Percentiles rank a stretch among this genome's conserved stretches.
Conservation (phyloP, 1,140 invertebrate genomes). For the Hycleus cichorii region DNA sequence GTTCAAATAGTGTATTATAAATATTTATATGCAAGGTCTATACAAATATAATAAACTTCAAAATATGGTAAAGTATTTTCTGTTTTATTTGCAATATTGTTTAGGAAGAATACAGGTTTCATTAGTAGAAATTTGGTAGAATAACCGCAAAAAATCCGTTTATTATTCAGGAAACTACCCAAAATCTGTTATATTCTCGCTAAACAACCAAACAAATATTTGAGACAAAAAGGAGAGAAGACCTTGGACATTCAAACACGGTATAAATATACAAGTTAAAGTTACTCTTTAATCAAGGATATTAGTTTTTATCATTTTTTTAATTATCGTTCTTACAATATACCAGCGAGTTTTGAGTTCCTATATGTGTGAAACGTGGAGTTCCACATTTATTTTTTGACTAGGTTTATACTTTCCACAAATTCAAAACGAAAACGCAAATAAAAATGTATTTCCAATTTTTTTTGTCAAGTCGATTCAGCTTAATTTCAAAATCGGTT, state of each 20-base stretch:
- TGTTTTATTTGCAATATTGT: conserved; percentile 17
- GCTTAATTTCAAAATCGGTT: conserved; percentile 23
- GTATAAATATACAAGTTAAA: conserved; percentile 24
- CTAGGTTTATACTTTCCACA: conserved; percentile 38
- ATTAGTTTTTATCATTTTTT: not conserved
- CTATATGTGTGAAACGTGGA: conserved; percentile 35
- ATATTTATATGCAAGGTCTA: conserved; percentile 22
- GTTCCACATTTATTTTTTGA: conserved; percentile 31
- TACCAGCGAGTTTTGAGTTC: conserved; percentile 45
- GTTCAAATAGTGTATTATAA: not conserved
- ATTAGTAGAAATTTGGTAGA: too few species aligned
- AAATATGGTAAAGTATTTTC: not conserved
- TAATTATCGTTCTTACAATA: conserved; percentile 41
- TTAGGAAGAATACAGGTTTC: conserved; percentile 18
- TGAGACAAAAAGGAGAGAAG: not conserved
- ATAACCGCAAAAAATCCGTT: too few species aligned
- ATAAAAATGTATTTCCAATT: not conserved
- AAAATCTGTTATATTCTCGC: conserved; percentile 7
- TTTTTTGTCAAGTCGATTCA: conserved; percentile 18
- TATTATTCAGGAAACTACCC: too few species aligned
- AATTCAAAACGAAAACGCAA: conserved; percentile 23
- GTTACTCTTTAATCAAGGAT: conserved; percentile 20
- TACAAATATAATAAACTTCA: conserved; percentile 19
- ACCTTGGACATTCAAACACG: conserved; percentile 18
- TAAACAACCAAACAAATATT: conserved; percentile 21